Percentiles rank a stretch among this genome's conserved stretches.
Evolutionary conservation across 2,888 invertebrate genomes (phyloP).

Genomic region (Diloba caeruleocephala): DNA sequence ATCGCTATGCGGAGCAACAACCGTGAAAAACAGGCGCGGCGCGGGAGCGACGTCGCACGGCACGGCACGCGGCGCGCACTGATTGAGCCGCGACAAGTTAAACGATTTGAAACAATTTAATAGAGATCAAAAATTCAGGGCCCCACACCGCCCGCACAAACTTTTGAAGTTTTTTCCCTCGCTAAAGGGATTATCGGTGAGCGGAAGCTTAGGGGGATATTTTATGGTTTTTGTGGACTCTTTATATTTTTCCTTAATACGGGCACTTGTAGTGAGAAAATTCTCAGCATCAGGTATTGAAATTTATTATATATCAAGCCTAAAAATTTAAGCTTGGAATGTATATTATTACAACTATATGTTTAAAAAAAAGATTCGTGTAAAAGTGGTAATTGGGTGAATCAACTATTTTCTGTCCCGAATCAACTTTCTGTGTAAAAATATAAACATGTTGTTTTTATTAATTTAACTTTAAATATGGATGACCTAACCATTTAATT

Average conservation of each 20-base stretch:
- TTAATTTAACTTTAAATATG: no score
- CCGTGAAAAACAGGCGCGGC: constrained; percentile 69
- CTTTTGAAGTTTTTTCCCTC: constrained; percentile 89
- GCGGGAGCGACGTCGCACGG: constrained; percentile 16
- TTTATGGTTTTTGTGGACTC: constrained; percentile 82
- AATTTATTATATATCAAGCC: no score
- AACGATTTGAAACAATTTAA: constrained; percentile 90
- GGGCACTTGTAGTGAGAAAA: constrained; percentile 34
- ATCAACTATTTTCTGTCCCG: no score
- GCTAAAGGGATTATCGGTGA: constrained; percentile 87
- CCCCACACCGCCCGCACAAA: constrained; percentile 86
- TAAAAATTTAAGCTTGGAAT: no score
- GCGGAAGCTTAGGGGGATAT: constrained; percentile 83
- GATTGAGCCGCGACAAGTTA: constrained; percentile 90
- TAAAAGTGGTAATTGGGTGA: no score
- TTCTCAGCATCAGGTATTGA: neutral
- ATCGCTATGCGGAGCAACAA: constrained; percentile 75
- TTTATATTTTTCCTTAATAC: constrained; percentile 71
- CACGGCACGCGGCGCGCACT: constrained; percentile 71
- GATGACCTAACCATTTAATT: no score
- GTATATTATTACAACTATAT: no score
- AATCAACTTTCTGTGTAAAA: no score
- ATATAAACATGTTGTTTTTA: no score
- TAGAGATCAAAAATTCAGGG: constrained; percentile 88
- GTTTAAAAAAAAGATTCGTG: no score